Evolutionary conservation across 1,140 invertebrate genomes (phyloP).

Genomic region (Adelges cooleyi): DNA sequence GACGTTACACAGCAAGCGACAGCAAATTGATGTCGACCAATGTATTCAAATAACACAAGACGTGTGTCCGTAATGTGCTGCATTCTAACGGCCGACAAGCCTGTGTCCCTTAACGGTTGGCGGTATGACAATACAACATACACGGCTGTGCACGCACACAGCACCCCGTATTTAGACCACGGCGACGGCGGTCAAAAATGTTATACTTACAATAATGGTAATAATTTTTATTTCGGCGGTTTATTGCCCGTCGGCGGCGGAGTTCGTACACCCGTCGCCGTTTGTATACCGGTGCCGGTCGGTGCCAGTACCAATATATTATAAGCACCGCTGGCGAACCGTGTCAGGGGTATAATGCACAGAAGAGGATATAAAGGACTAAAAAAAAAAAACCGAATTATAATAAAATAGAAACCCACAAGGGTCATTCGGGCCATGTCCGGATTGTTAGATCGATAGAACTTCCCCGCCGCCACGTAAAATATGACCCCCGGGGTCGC

Average conservation of each 20-base stretch:
- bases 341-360: neutral
- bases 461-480: neutral
- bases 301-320: slow-evolving; percentile 14
- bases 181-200: no score
- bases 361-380: no score
- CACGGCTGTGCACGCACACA: neutral
- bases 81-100: neutral
- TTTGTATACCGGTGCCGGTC: slow-evolving; percentile 13
- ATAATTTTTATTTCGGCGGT: no score
- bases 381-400: neutral
- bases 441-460: slow-evolving; percentile 27
- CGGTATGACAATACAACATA: neutral
- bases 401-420: neutral
- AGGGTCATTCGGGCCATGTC: slow-evolving; percentile 12
- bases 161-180: no score
- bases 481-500: no score
- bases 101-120: neutral
- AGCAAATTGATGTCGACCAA: no score
- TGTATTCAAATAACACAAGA: neutral
- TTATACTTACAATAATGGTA: no score
- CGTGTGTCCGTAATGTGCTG: neutral
- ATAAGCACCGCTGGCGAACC: neutral
- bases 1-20: no score
- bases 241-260: neutral
- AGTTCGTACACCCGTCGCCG: neutral